Evolutionary conservation across 1,140 invertebrate species (phyloP), one percentile per base, ranked within the genome.

Genomic region (Drosophila ficusphila): DNA sequence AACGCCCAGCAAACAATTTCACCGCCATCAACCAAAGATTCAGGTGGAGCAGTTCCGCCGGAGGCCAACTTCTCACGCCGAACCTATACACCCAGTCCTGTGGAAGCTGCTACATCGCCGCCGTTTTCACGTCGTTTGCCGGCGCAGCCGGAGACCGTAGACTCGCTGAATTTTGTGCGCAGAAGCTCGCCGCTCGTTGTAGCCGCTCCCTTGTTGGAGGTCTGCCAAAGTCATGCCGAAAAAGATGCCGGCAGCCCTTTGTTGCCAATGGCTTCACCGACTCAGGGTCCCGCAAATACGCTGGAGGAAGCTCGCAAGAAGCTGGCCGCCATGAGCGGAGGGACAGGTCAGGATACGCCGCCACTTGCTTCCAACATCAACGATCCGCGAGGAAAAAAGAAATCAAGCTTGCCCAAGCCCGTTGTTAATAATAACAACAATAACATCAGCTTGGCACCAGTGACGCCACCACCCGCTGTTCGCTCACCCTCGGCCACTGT

Each of bases 281-380:
- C 11, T 1, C 14, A 14, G n/a, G 38, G 0, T 2, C 6, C 2
- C 0, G 2, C 4, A 11, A 23, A 16, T 8, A 47, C 60, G 3
- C 46, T 86, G 11, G 39, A 61, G 42, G 81, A 85, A 54, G 81
- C 82, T 2, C 81, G 81, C 23, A 85, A 79, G 14, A 85, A 85
- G 19, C 31, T 85, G 11, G 82, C 76, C 2, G 77, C 67, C 0
- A 19, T 86, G 12, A 31, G 56, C 2, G 41, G 18, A 4, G 49
- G 12, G 0, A 2, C 9, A 0, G 19, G 5, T 0, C n/a, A 6
- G 11, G 7, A 18, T 4, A 27, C 9, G 14, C 9, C 34, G 4
- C 38, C 47, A 0, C 6, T 57, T 25, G 25, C 67, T 3, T 65
- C 79, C 9, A 77, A 78, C 18, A 29, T 29, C 2, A 70, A 70